A percentile compares a stretch with the other conserved stretches of the same genome.
phyloP scores from a whole-genome alignment of 1,140 invertebrate genomes.

The Holcopasites calliopsidis region DNA sequence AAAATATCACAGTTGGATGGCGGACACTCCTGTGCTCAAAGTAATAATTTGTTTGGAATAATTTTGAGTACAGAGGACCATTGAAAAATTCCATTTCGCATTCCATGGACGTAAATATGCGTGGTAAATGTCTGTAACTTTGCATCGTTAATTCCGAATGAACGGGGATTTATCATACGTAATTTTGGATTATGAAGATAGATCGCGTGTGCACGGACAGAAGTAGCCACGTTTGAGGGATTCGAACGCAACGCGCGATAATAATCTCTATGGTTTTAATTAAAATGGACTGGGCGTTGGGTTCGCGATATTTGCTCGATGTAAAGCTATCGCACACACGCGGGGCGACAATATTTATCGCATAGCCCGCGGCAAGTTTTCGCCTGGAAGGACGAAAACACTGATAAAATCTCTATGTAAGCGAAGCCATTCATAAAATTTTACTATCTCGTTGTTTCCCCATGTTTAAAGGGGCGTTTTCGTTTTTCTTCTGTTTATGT shows the following conservation, averaged over 20 bases:
- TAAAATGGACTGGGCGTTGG: constrained; percentile 6
- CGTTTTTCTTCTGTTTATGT: too few species aligned
- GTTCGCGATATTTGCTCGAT: constrained; percentile 6
- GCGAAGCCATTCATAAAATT: not conserved
- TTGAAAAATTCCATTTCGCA: not conserved
- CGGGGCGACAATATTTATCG: not conserved
- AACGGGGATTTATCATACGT: constrained; percentile 6
- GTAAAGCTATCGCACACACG: not conserved
- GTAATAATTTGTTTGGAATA: too few species aligned
- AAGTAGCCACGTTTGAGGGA: not conserved
- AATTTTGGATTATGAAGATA: constrained; percentile 5
- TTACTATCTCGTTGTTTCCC: too few species aligned
- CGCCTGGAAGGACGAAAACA: not conserved
- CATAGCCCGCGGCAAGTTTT: not conserved
- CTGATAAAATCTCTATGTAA: not conserved
- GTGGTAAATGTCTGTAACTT: not conserved
- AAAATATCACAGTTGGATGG: too few species aligned
- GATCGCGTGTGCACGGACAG: not conserved
- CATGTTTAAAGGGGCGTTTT: not conserved
- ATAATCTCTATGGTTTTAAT: constrained; percentile 25
- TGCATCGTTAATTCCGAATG: not conserved
- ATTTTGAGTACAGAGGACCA: too few species aligned
- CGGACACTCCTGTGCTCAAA: too few species aligned
- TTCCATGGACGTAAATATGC: too few species aligned
- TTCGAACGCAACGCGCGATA: not conserved